Evolutionary conservation across 2,113 vertebrate genomes (phyloP).

Genomic region (Illadopsis cleaveri): DNA sequence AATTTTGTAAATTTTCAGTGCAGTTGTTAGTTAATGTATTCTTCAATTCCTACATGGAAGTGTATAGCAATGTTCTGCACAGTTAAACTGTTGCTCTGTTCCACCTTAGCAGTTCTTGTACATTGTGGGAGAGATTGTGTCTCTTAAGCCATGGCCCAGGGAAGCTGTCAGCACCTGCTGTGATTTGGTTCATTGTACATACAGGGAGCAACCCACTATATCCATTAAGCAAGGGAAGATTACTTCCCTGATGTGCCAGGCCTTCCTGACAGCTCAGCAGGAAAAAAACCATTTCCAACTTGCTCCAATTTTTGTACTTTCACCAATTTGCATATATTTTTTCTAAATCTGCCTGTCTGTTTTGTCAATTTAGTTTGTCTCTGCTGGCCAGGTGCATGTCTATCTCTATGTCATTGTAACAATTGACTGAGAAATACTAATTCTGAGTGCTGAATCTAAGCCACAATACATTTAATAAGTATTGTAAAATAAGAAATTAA

Average conservation of each 20-base stretch:
- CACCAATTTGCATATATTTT: neutral
- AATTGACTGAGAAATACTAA: neutral
- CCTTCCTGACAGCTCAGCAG: neutral
- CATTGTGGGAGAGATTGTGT: neutral
- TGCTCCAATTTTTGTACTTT: neutral
- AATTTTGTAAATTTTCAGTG: neutral
- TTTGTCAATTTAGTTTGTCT: neutral
- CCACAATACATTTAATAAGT: neutral
- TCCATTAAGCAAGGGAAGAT: neutral
- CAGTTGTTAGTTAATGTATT: neutral
- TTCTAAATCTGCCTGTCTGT: neutral
- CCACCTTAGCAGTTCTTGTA: neutral
- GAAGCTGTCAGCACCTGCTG: neutral
- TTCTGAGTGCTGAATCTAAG: neutral
- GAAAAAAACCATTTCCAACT: neutral
- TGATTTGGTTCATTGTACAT: neutral
- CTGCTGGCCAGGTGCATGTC: neutral
- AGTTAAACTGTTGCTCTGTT: neutral
- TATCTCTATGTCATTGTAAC: neutral
- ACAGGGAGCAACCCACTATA: accelerated
- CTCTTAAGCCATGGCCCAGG: neutral
- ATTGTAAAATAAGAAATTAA: neutral
- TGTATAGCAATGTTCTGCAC: neutral
- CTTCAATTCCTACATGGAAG: neutral
- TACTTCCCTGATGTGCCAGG: neutral